A percentile compares a stretch with the other conserved stretches of the same genome.
Evolutionary conservation across 2,888 invertebrate genomes (phyloP).

Genomic region (Campoplex capitator): DNA sequence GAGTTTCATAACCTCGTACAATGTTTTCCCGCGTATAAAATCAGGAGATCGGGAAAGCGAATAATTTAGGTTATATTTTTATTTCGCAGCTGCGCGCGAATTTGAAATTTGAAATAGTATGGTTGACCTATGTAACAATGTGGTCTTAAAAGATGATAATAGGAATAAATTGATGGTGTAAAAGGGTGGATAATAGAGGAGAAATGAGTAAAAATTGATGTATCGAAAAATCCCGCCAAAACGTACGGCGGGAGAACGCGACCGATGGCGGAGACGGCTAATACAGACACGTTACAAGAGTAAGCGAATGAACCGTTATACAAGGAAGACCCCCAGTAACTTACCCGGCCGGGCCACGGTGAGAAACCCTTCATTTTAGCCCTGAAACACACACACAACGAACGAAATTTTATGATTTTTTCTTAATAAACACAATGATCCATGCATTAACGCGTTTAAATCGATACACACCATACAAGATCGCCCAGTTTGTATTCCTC

Average conservation of each 20-base stretch:
- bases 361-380: constrained; percentile 99
- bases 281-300: constrained; percentile 69
- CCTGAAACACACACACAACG: constrained; percentile 88
- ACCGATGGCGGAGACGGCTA: constrained; percentile 70
- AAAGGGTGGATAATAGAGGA: background rate
- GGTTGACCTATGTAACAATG: constrained; percentile 33
- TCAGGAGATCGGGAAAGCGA: constrained; percentile 2
- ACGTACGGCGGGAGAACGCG: constrained; percentile 68
- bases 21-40: constrained; percentile 55
- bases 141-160: background rate
- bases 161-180: background rate
- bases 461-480: constrained; percentile 88
- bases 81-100: constrained; percentile 78
- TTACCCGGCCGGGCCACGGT: constrained; percentile 98
- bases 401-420: constrained; percentile 61
- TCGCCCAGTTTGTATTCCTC: constrained; percentile 88
- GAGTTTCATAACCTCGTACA: constrained; percentile 27
- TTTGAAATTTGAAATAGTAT: constrained; percentile 81
- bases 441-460: constrained; percentile 49
- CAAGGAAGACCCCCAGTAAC: constrained; percentile 83
- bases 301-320: constrained; percentile 83
- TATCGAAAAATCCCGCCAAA: constrained; percentile 74
- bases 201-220: constrained; percentile 11
- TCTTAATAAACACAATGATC: constrained; percentile 26
- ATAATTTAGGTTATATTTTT: constrained; percentile 81